These are phyloP conservation scores for Incurvaria masculella DNA, from an alignment of 2,888 invertebrate species.

Conservation along the genomic window DNA sequence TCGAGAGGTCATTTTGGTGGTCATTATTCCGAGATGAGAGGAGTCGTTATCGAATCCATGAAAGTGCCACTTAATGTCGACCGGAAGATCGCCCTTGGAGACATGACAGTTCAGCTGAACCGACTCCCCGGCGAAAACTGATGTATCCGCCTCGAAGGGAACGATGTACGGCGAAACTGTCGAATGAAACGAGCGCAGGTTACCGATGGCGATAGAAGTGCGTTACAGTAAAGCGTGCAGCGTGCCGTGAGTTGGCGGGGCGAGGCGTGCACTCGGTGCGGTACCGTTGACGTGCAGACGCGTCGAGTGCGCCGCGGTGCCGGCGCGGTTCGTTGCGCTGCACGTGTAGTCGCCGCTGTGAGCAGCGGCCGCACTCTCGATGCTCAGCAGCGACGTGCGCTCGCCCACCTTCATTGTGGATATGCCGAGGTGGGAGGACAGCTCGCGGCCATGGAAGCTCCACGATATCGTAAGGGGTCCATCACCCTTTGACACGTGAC, in stretches of 20 bases:
- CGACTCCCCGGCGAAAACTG: constrained; percentile 67
- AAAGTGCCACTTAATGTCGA: constrained; percentile 72
- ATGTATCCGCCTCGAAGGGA: constrained; percentile 63
- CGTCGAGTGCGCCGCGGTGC: constrained; percentile 59
- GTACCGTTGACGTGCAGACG: constrained; percentile 68
- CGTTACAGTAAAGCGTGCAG: constrained; percentile 41
- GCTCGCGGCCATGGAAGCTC: constrained; percentile 65
- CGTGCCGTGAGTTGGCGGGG: constrained; percentile 24
- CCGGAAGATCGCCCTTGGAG: constrained; percentile 71
- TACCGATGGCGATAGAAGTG: constrained; percentile 19
- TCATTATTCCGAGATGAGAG: constrained; percentile 60
- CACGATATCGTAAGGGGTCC: constrained; percentile 70
- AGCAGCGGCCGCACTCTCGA: constrained; percentile 59
- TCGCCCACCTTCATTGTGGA: constrained; percentile 59
- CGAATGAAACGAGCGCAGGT: constrained; percentile 16
- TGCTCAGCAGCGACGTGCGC: constrained; percentile 63
- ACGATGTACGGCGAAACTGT: constrained; percentile 66
- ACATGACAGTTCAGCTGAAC: constrained; percentile 67
- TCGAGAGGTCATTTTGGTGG: constrained; percentile 63
- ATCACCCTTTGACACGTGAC: constrained; percentile 66
- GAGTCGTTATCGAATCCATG: constrained; percentile 59
- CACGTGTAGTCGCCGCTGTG: constrained; percentile 73
- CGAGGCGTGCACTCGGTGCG: constrained; percentile 21
- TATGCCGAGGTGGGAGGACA: constrained; percentile 53
- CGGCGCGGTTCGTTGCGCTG: constrained; percentile 64